Base-by-base conservation (phyloP, 2,888 invertebrate species). In the Eilema depressum region DNA sequence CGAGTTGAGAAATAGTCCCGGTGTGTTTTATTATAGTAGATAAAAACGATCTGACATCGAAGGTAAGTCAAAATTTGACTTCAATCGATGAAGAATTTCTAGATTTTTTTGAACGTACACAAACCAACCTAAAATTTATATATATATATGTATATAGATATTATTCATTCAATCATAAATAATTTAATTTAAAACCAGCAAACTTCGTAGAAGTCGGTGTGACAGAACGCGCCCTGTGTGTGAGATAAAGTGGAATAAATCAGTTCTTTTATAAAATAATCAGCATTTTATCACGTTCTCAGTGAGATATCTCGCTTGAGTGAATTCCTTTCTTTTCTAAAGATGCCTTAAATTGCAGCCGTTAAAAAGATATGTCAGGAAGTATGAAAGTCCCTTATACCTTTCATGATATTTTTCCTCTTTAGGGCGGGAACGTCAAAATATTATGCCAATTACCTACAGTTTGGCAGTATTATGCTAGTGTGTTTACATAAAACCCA, bases 181-280 rank as follows among this genome's bases (percentile, higher is more conserved):
- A 90, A 90, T 91, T 89, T 90, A 88, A 91, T 91, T 91, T 90
- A 83, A 85, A 85, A 79, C 84, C 82, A 77, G 80, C 76, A 86
- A 86, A 83, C 79, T 86, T 86, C 74, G 81, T 73, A 75, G 67
- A 81, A 81, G 79, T 76, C 71, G 71, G 67, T 17, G 71, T 61
- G 78, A 71, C 69, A 75, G 77, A 80, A 80, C 73, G 76, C 79
- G 69, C 75, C 69, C 74, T 77, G 79, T 79, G 74, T 81, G 81
- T 71, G 74, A 71, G 75, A 72, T 74, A 80, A 79, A 79, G 70
- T 75, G 69, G 84, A 81, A 85, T 86, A 86, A 85, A 86, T 87
- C 85, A 85, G 79, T 82, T 80, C 75, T 83, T 85, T 80, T 70
- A 76, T 79, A 76, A 79, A 80, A 80, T 80, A 79, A 84, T 82